Evolutionary conservation across 2,797 vertebrate species (phyloP).

Genomic region (Gymnocypris eckloni): DNA sequence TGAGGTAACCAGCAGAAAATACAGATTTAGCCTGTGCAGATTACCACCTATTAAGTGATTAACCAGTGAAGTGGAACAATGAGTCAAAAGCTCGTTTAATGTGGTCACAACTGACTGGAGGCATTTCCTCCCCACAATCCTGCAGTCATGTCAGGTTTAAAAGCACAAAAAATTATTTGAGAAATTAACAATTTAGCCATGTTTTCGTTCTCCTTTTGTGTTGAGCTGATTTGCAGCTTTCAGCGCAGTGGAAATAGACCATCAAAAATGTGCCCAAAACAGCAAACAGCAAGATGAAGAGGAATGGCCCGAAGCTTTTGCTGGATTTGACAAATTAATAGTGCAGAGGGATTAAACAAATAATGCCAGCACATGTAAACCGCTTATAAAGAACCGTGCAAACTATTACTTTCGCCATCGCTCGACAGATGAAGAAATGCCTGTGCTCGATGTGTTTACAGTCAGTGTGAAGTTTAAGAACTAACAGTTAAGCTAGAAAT

Average conservation of each 20-base stretch:
- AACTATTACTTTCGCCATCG: conserved; percentile 68
- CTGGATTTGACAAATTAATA: conserved; percentile 75
- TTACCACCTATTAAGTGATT: conserved; percentile 67
- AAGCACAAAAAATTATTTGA: conserved; percentile 71
- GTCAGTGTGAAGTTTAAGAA: conserved; percentile 4
- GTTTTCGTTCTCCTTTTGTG: conserved; percentile 72
- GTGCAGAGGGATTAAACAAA: conserved; percentile 74
- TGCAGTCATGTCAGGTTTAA: conserved; percentile 65
- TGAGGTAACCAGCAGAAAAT: conserved; percentile 58
- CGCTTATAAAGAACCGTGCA: conserved; percentile 69
- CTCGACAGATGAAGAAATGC: conserved; percentile 61
- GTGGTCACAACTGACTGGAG: conserved; percentile 64
- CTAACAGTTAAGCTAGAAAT: conserved; percentile 15
- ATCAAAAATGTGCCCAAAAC: conserved; percentile 85
- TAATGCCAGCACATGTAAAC: conserved; percentile 72
- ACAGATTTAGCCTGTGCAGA: conserved; percentile 60
- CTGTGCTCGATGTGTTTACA: conserved; percentile 17
- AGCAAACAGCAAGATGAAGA: conserved; percentile 76
- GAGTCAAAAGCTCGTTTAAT: conserved; percentile 64
- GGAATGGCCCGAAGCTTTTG: conserved; percentile 78
- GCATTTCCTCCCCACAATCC: conserved; percentile 66
- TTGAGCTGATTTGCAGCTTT: conserved; percentile 79
- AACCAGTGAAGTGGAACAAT: conserved; percentile 65
- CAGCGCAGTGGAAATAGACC: conserved; percentile 90
- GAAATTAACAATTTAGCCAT: conserved; percentile 79